phyloP scores from a whole-genome alignment of 2,113 vertebrate species.

The Otocyon megalotis region DNA sequence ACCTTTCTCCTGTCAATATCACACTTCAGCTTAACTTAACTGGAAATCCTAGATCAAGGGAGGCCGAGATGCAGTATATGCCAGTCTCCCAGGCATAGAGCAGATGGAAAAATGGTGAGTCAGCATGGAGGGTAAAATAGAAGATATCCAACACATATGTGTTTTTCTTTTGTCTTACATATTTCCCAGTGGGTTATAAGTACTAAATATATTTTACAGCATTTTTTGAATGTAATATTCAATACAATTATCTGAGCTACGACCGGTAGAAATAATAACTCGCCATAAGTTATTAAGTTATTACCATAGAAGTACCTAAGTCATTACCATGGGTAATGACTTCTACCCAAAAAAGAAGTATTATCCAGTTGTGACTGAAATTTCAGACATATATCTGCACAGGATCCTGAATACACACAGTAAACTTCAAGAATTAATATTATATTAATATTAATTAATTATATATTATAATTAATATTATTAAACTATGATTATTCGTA shows the following conservation, averaged over 20 bases:
- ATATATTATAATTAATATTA: background rate
- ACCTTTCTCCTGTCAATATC: background rate
- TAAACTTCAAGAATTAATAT: background rate
- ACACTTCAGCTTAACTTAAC: background rate
- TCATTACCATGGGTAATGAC: no score
- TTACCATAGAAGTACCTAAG: no score
- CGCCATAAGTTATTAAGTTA: background rate
- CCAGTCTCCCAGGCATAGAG: background rate
- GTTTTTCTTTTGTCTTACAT: background rate
- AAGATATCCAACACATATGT: background rate
- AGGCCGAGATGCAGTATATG: background rate
- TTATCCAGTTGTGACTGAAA: background rate
- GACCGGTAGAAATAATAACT: background rate
- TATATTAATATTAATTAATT: background rate
- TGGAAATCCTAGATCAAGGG: background rate
- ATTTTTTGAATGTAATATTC: background rate
- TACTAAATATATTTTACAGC: background rate
- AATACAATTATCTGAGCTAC: background rate
- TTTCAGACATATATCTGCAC: background rate
- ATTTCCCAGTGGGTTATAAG: background rate
- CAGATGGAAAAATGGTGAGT: background rate
- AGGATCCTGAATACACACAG: background rate
- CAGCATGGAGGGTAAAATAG: background rate
- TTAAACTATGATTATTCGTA: background rate
- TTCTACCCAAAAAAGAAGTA: background rate